Evolutionary conservation across 2,113 vertebrate species (phyloP), one percentile per base, ranked within the genome.

Genomic region (Uria lomvia): DNA sequence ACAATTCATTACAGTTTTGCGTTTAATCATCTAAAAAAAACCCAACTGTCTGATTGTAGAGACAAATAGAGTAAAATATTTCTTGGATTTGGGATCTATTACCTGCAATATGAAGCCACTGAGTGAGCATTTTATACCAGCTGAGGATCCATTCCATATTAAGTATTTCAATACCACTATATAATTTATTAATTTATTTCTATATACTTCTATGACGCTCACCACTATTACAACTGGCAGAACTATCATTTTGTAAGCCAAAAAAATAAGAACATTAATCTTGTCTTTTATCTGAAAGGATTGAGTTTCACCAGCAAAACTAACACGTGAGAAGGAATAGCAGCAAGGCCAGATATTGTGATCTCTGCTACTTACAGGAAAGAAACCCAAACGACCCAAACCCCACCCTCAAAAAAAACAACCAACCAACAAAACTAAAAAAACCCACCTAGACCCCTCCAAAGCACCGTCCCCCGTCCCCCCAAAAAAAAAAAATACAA

Each of bases 361-460:
- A 76, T 47, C 34, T 53, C 53, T 79, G 12, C 15, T 74, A 50
- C 66, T 50, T 68, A 59, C 12, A 81, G 13, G 10, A 75, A 71
- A 60, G 60, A 67, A 71, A 3, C 0, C 0, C 14, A 19, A 78
- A 71, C 0, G 2, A 50, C 11, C 3, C 13, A 67, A 74, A 63
- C 2, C 6, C 12, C 12, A 67, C 2, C 17, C 30, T 12, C 22
- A 83, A 68, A 78, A 68, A 4, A 0, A 12, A 4, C 11, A 42
- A 43, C 8, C 1, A 34, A 30, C 8, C 3, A 56, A 11, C 40
- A 24, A 27, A 21, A 17, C 27, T n/a, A 63, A 42, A 22, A 23
- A 40, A n/a, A 27, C 24, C 5, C 19, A 29, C 14, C 7, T 1
- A 71, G 26, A 49, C 23, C 6, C 66, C 29, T 53, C 22, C 34